Evolutionary conservation across 2,888 invertebrate genomes (phyloP).

Genomic region (Rhorus exstirpatorius): DNA sequence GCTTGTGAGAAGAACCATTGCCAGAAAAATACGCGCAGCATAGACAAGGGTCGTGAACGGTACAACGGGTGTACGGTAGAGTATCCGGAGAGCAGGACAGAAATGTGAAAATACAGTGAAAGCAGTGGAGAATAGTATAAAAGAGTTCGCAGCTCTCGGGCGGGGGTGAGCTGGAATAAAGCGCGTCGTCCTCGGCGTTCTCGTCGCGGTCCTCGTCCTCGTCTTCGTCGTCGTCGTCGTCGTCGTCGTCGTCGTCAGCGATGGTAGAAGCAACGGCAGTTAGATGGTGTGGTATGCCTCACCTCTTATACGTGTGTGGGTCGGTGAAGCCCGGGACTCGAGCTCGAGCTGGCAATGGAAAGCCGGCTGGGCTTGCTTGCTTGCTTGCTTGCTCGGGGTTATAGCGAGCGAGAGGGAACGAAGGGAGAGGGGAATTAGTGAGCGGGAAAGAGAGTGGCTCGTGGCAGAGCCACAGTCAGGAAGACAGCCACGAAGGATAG

Average conservation of each 20-base stretch:
- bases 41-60: constrained; percentile 46
- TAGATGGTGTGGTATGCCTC: constrained; percentile 54
- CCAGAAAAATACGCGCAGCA: constrained; percentile 24
- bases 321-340: constrained; percentile 57
- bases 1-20: constrained; percentile 44
- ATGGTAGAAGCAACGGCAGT: constrained; percentile 26
- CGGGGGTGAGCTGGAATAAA: constrained; percentile 65
- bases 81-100: constrained; percentile 65
- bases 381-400: too few relatives aligned
- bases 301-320: constrained; percentile 56
- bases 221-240: constrained; percentile 24
- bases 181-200: constrained; percentile 46
- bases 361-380: constrained; percentile 51
- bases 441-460: constrained; percentile 68
- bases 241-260: constrained; percentile 34
- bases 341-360: constrained; percentile 63
- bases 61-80: constrained; percentile 29
- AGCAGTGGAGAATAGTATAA: constrained; percentile 32
- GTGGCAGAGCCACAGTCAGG: constrained; percentile 62
- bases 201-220: constrained; percentile 32
- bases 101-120: constrained; percentile 66
- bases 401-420: constrained; percentile 46
- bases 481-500: constrained; percentile 74
- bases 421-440: constrained; percentile 70
- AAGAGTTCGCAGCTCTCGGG: constrained; percentile 44